phyloP scores from a whole-genome alignment of 2,888 invertebrate species.

The Drosophila leonis region DNA sequence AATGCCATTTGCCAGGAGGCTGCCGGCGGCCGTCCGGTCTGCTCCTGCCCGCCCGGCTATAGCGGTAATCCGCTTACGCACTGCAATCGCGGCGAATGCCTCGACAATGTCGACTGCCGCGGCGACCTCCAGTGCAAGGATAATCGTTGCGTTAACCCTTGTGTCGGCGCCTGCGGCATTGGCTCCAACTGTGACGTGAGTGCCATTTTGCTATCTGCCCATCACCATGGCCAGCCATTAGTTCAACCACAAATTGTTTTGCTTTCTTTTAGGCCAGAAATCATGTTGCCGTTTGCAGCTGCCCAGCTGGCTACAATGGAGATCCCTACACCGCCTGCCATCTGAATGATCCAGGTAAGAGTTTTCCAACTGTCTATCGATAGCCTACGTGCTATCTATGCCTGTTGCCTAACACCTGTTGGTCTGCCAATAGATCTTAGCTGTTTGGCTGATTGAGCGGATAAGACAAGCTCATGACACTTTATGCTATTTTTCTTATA shows the following conservation, averaged over 20 bases:
- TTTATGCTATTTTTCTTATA: neutral
- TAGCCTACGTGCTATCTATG: neutral
- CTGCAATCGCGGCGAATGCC: conserved; percentile 91
- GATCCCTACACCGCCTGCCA: conserved; percentile 91
- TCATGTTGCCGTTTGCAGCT: conserved; percentile 92
- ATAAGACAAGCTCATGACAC: neutral
- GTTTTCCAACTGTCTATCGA: neutral
- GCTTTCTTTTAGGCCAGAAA: conserved; percentile 86
- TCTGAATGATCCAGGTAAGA: conserved; percentile 90
- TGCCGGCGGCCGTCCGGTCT: conserved; percentile 91
- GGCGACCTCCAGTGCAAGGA: conserved; percentile 90
- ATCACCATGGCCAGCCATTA: neutral
- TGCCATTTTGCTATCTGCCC: neutral
- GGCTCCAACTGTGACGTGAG: conserved; percentile 91
- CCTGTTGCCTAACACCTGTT: too few relatives aligned
- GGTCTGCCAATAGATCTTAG: neutral
- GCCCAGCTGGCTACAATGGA: conserved; percentile 92
- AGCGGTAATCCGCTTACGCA: conserved; percentile 92
- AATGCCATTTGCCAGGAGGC: conserved; percentile 89
- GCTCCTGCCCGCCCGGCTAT: conserved; percentile 92
- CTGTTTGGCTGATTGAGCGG: neutral
- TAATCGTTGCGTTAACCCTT: conserved; percentile 92
- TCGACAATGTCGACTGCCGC: conserved; percentile 92
- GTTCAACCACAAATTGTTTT: neutral
- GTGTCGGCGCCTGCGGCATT: conserved; percentile 90